These are phyloP conservation scores for Teleogryllus oceanicus DNA, from an alignment of 2,888 invertebrate species.

Conservation along the genomic window DNA sequence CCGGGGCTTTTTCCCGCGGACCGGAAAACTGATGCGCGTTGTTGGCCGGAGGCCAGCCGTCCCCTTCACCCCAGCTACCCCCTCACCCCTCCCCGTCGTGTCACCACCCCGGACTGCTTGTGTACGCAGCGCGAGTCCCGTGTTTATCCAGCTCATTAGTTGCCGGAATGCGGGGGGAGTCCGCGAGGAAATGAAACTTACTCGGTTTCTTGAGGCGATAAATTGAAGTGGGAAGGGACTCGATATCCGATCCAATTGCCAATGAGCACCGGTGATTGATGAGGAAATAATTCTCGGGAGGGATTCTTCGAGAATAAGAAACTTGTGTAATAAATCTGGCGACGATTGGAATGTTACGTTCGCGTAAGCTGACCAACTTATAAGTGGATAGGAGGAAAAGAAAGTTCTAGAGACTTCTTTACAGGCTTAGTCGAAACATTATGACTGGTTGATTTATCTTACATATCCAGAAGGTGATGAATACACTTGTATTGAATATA, in stretches of 20 bases:
- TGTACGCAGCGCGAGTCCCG: background rate
- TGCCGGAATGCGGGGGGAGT: constrained; percentile 4
- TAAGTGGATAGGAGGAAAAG: too few species aligned
- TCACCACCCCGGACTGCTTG: background rate
- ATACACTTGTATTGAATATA: too few species aligned
- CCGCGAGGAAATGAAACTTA: constrained; percentile 2
- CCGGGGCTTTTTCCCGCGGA: background rate
- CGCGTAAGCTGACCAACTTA: background rate
- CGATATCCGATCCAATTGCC: constrained; percentile 4
- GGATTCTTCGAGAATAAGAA: background rate
- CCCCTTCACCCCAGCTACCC: background rate
- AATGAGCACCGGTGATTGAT: background rate
- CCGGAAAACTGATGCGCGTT: background rate
- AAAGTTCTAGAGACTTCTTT: too few species aligned
- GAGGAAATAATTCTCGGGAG: background rate
- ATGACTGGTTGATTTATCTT: too few species aligned
- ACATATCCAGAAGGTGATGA: too few species aligned
- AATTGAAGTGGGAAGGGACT: background rate
- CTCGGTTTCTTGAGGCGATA: background rate
- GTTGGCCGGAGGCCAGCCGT: background rate
- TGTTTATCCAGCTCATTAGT: constrained; percentile 18
- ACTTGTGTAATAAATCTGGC: background rate
- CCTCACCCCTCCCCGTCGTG: background rate
- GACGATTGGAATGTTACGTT: background rate
- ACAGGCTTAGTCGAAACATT: too few species aligned